phyloP scores from a whole-genome alignment of 1,140 invertebrate genomes.

The Caenorhabditis latens region DNA sequence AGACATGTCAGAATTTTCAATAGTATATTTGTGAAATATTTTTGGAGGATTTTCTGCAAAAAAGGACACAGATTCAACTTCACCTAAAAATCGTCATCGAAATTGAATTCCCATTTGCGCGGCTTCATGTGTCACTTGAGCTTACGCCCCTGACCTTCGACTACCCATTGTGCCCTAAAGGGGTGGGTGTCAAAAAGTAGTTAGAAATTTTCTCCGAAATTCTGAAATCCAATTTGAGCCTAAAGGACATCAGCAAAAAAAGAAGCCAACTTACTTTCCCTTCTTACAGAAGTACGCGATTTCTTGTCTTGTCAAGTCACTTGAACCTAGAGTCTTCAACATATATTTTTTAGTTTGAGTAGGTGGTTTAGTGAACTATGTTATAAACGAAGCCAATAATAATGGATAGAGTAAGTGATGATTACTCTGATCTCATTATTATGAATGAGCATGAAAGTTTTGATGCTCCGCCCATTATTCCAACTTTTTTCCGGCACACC shows the following conservation, averaged over 20 bases:
- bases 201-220: not conserved
- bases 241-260: not conserved
- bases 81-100: constrained; percentile 20
- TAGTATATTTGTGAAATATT: not conserved
- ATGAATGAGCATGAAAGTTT: not conserved
- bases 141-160: constrained; percentile 26
- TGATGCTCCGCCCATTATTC: constrained; percentile 12
- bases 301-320: constrained; percentile 9
- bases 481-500: no score
- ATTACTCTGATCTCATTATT: constrained; percentile 30
- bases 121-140: constrained; percentile 27
- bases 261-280: not conserved
- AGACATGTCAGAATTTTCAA: not conserved
- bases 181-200: constrained; percentile 8
- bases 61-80: not conserved
- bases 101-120: constrained; percentile 24
- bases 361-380: constrained; percentile 6
- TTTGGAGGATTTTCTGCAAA: not conserved
- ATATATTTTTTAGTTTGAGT: constrained; percentile 6
- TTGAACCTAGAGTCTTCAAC: not conserved
- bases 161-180: constrained; percentile 29
- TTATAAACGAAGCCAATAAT: constrained; percentile 30
- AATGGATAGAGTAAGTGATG: constrained; percentile 45
- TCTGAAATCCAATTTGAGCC: constrained; percentile 30
- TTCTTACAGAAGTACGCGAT: not conserved